Conservation (phyloP, 2,113 vertebrate species). For the Pelodiscus sinensis region DNA sequence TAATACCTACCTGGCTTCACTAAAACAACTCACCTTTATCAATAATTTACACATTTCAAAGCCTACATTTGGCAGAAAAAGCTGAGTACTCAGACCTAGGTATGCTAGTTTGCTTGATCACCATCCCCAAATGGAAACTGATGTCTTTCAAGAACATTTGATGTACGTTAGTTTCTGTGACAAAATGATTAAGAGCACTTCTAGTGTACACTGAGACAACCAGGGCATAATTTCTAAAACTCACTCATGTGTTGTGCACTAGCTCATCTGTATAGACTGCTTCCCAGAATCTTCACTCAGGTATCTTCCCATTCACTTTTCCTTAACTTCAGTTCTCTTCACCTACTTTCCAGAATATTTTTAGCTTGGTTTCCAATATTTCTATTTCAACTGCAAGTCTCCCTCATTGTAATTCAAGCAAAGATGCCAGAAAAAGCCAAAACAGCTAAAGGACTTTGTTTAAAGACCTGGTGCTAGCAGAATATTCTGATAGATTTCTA, state of each 20-base stretch:
- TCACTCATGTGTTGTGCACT: neutral
- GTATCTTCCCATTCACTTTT: neutral
- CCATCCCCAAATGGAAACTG: neutral
- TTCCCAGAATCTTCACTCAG: neutral
- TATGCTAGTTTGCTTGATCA: neutral
- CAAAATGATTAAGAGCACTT: neutral
- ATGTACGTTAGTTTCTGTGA: neutral
- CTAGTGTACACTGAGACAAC: neutral
- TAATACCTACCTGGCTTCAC: neutral
- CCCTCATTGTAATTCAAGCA: too few species aligned
- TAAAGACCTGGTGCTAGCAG: neutral
- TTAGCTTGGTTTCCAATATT: neutral
- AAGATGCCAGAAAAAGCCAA: too few species aligned
- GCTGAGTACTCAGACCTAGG: neutral
- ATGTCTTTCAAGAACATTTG: neutral
- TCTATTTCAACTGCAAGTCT: neutral
- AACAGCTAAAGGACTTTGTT: too few species aligned
- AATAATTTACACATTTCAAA: neutral
- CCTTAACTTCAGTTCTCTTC: neutral
- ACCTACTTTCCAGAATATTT: neutral
- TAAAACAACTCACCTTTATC: conserved; percentile 10
- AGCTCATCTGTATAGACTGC: neutral
- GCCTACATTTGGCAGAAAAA: conserved; percentile 21
- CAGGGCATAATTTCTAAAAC: too few species aligned
- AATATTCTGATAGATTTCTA: neutral